Conservation (phyloP, 1,140 invertebrate genomes). For the Danaus plexippus region DNA sequence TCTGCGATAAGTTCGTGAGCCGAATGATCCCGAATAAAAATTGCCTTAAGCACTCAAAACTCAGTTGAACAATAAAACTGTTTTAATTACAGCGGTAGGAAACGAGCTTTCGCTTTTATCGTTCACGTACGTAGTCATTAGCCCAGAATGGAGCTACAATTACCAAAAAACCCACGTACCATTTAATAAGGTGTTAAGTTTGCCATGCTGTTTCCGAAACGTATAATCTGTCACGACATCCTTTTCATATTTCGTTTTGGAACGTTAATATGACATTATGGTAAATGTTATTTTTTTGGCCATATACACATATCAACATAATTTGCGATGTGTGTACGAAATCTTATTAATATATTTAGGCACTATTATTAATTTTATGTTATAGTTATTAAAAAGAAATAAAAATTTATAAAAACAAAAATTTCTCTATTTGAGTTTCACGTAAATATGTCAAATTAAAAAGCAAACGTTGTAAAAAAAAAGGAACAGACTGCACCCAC, state of each 20-base stretch:
- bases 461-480: too few species aligned
- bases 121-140: conserved; percentile 52
- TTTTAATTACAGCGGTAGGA: conserved; percentile 48
- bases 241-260: neutral
- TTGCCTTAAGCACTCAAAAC: conserved; percentile 35
- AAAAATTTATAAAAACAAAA: too few species aligned
- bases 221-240: conserved; percentile 23
- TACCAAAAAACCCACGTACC: conserved; percentile 56
- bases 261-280: too few species aligned
- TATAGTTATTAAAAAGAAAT: too few species aligned
- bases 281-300: too few species aligned
- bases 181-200: conserved; percentile 64
- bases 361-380: too few species aligned
- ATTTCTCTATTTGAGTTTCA: too few species aligned
- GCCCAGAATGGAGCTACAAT: conserved; percentile 58
- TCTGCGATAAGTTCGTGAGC: conserved; percentile 14
- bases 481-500: too few species aligned
- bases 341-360: too few species aligned
- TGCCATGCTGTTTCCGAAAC: conserved; percentile 31
- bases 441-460: too few species aligned
- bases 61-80: conserved; percentile 43
- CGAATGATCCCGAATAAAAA: conserved; percentile 7
- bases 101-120: conserved; percentile 54
- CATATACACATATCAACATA: too few species aligned
- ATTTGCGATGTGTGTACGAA: too few species aligned